Percentiles rank a stretch among this genome's conserved stretches.
These are phyloP conservation scores for Lacerta viridis DNA, from an alignment of 2,797 vertebrate genomes.

Conservation along the genomic window DNA sequence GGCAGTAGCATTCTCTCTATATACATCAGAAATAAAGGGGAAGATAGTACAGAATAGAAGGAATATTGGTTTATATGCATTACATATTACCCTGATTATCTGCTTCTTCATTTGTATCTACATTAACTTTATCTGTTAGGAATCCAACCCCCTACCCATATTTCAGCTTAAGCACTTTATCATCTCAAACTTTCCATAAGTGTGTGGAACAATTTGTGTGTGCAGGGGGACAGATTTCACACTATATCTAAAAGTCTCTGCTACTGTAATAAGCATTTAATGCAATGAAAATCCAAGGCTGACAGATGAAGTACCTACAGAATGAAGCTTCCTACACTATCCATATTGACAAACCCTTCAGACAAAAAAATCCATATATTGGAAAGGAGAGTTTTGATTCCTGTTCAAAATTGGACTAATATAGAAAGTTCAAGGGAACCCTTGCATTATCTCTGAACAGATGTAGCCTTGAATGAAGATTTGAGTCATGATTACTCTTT, in stretches of 20 bases:
- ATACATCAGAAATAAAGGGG: not conserved
- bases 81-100: not conserved
- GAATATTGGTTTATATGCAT: not conserved
- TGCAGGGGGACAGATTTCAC: too few species aligned
- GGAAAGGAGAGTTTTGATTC: not conserved
- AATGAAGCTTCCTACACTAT: not conserved
- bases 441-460: not conserved
- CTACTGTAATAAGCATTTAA: not conserved
- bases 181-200: not conserved
- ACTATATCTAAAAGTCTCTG: not conserved
- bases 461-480: not conserved
- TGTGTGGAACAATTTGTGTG: not conserved
- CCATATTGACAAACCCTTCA: not conserved
- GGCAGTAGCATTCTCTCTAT: not conserved
- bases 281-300: not conserved
- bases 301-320: not conserved
- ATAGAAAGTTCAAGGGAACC: not conserved
- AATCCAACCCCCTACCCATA: not conserved
- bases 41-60: not conserved
- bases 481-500: conserved; percentile 8
- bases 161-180: not conserved
- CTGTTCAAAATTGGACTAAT: not conserved
- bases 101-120: too few species aligned
- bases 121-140: not conserved
- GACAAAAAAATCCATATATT: not conserved